Evolutionary conservation across 2,797 vertebrate genomes (phyloP).

Genomic region (Pteropus rufus): DNA sequence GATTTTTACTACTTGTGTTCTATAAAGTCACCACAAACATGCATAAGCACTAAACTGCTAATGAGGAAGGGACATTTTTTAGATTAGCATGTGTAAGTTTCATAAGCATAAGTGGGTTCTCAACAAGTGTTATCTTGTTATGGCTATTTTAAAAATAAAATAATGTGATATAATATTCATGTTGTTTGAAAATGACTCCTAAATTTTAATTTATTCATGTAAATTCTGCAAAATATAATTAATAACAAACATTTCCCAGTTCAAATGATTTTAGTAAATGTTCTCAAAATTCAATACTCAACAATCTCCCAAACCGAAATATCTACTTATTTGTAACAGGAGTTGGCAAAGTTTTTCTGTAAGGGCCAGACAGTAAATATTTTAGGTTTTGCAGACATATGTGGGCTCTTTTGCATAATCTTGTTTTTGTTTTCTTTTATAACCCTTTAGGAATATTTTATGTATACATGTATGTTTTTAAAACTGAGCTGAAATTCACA

Average conservation of each 20-base stretch:
- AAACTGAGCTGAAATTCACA: background rate
- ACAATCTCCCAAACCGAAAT: slow-evolving; percentile 30
- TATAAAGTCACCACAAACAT: background rate
- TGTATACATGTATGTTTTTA: too few relatives aligned
- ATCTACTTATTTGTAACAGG: slow-evolving; percentile 25
- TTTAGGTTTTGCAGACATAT: background rate
- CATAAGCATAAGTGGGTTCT: slow-evolving; percentile 12
- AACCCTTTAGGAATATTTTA: background rate
- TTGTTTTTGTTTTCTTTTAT: background rate
- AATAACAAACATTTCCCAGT: slow-evolving; percentile 29
- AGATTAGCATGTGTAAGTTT: background rate
- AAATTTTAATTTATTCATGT: slow-evolving; percentile 7
- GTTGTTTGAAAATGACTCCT: slow-evolving; percentile 33
- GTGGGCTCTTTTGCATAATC: background rate
- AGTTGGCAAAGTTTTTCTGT: background rate
- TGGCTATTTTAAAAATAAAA: slow-evolving; percentile 25
- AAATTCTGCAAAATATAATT: slow-evolving; percentile 41
- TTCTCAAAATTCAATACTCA: slow-evolving; percentile 34
- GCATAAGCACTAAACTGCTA: background rate
- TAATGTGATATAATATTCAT: slow-evolving; percentile 32
- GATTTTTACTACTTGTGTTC: background rate
- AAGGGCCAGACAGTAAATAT: slow-evolving; percentile 12
- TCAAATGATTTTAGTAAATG: slow-evolving; percentile 34
- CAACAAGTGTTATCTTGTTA: background rate
- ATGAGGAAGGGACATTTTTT: background rate